Conservation (phyloP, 2,888 invertebrate genomes). For the Agrochola macilenta region DNA sequence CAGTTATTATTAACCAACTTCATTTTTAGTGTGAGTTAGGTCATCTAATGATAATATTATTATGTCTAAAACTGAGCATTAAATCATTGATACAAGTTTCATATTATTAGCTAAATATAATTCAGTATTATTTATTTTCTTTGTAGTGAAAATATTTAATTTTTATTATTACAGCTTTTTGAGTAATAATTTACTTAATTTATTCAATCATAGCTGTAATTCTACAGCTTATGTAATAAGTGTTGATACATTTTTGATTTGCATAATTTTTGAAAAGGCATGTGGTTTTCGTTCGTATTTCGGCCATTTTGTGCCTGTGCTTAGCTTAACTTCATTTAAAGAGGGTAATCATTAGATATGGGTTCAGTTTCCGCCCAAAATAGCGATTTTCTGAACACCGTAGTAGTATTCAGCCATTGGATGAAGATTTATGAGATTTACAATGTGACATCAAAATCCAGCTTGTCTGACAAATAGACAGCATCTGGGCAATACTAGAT, state of each 20-base stretch:
- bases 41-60: slow-evolving; percentile 16
- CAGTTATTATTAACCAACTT: neutral
- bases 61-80: slow-evolving; percentile 24
- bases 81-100: slow-evolving; percentile 17
- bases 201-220: slow-evolving; percentile 23
- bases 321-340: neutral
- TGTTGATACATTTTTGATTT: neutral
- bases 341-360: neutral
- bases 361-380: neutral
- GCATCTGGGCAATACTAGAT: too few species aligned
- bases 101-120: slow-evolving; percentile 10
- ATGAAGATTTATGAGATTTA: too few species aligned
- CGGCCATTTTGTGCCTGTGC: neutral
- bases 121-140: slow-evolving; percentile 5
- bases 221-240: neutral
- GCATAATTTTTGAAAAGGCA: neutral
- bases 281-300: neutral
- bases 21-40: slow-evolving; percentile 1
- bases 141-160: neutral
- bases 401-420: too few species aligned
- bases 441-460: too few species aligned
- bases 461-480: too few species aligned
- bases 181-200: slow-evolving; percentile 21
- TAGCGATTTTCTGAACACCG: neutral
- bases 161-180: neutral